phyloP scores from a whole-genome alignment of 2,888 invertebrate species.

The Augochlorella aurata region DNA sequence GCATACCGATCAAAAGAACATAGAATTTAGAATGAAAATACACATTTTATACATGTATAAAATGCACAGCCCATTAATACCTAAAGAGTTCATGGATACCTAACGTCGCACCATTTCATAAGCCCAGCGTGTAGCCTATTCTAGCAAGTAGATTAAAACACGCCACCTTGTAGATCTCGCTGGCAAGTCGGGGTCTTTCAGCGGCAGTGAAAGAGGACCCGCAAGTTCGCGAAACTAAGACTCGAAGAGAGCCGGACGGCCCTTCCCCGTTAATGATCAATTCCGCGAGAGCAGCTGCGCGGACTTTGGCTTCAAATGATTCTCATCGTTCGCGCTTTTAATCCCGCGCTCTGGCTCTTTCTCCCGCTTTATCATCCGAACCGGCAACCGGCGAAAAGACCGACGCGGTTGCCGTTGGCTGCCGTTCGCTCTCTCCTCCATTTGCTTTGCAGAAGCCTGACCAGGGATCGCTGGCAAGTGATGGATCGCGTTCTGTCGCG shows the following conservation, averaged over 20 bases:
- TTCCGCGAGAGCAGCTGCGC: constrained; percentile 10
- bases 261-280: constrained; percentile 28
- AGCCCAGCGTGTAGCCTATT: too few relatives aligned
- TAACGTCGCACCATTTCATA: too few relatives aligned
- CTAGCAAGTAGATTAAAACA: too few relatives aligned
- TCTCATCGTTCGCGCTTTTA: constrained; percentile 13
- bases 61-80: too few relatives aligned
- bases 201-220: constrained; percentile 14
- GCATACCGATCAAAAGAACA: too few relatives aligned
- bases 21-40: too few relatives aligned
- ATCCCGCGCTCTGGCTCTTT: not conserved
- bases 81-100: too few relatives aligned
- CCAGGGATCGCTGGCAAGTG: constrained; percentile 26
- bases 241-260: constrained; percentile 9
- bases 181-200: constrained; percentile 7
- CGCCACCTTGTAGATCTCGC: too few relatives aligned
- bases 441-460: constrained; percentile 15
- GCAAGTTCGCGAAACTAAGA: constrained; percentile 17
- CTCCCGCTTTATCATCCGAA: constrained; percentile 25
- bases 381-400: not conserved
- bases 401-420: too few relatives aligned
- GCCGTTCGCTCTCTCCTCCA: not conserved
- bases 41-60: too few relatives aligned
- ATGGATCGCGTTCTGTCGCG: constrained; percentile 45
- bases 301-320: constrained; percentile 18